Evolutionary conservation across 2,113 vertebrate species (phyloP), one percentile per base, ranked within the genome.

Genomic region (Brevimyrus niger): DNA sequence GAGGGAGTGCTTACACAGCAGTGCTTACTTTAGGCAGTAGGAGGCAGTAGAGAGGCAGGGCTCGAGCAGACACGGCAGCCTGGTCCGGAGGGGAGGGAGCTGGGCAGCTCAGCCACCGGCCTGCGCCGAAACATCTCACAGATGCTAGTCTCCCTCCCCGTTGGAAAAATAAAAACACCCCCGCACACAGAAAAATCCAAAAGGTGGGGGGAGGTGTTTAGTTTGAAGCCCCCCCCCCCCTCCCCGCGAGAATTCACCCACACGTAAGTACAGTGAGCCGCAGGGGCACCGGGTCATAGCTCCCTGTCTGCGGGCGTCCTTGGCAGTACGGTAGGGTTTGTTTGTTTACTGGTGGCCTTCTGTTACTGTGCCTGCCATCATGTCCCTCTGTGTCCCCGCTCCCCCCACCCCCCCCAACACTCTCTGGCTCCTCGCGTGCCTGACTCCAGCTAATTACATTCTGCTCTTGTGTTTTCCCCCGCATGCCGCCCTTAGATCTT

Each of bases 361-460:
- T 82, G 42, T 82, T 44, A 82, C 76, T 82, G 76, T 38, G 35
- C 76, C 76, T 44, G 42, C 42, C 31, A 69, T 69, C n/a, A 69
- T 65, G 58, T 69, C 61, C 35, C 76, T 82, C 76, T 44, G 42
- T 82, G 76, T 4, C 31, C n/a, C 15, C 76, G 11, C 48, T 1
- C 48, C 38, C 73, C 76, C 2, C 76, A n/a, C 0, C 76, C 38
- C 35, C 73, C 38, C 15, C 35, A 19, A 80, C 31, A 80, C 27
- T 19, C 73, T 38, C 35, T 27, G 35, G 73, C 38, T 35, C 31
- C 19, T 38, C 19, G 31, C 76, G 38, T 82, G 76, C 80, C 42
- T 46, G 80, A 83, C 80, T 46, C 44, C 80, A 47, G 42, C 80
- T 83, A 83, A 83, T 83, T 83, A 83, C 80, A 83, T 83, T 83